These are phyloP conservation scores for Nothoprocta pentlandii DNA, from an alignment of 2,113 vertebrate genomes.

Conservation along the genomic window DNA sequence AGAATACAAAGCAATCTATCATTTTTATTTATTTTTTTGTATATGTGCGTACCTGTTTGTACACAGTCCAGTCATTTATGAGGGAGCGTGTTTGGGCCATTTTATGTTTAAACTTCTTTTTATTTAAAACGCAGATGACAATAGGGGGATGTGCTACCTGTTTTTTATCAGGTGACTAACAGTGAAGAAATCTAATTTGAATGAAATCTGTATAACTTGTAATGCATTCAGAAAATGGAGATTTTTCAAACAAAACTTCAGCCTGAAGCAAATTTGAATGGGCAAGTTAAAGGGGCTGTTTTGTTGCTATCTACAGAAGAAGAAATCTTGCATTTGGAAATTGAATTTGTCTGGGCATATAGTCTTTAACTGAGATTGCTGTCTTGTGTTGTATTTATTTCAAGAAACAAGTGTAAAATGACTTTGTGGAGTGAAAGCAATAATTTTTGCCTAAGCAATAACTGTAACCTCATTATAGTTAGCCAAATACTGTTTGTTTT, in stretches of 20 bases:
- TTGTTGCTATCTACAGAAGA: conserved; percentile 65
- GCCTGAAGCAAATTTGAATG: conserved; percentile 69
- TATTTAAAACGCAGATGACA: neutral
- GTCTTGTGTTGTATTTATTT: conserved; percentile 63
- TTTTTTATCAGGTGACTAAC: neutral
- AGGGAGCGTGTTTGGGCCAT: neutral
- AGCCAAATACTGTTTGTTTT: conserved; percentile 59
- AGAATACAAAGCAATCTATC: conserved; percentile 24
- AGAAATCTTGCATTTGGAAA: conserved; percentile 67
- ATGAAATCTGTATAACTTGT: conserved; percentile 67
- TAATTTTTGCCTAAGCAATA: conserved; percentile 72
- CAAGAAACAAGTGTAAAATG: conserved; percentile 74
- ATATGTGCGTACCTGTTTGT: neutral
- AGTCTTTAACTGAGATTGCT: conserved; percentile 73
- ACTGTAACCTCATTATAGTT: conserved; percentile 72
- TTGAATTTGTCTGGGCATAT: conserved; percentile 67
- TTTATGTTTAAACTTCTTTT: conserved; percentile 23
- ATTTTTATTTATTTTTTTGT: conserved; percentile 7
- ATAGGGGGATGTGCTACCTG: conserved; percentile 20
- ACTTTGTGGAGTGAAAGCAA: conserved; percentile 72
- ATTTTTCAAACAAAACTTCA: conserved; percentile 62
- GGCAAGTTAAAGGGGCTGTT: conserved; percentile 56
- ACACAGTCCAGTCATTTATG: neutral
- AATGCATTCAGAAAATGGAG: conserved; percentile 52
- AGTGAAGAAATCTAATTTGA: conserved; percentile 27